Base-by-base conservation (phyloP, 2,888 invertebrate genomes). In the Entomobrya multifasciata region DNA sequence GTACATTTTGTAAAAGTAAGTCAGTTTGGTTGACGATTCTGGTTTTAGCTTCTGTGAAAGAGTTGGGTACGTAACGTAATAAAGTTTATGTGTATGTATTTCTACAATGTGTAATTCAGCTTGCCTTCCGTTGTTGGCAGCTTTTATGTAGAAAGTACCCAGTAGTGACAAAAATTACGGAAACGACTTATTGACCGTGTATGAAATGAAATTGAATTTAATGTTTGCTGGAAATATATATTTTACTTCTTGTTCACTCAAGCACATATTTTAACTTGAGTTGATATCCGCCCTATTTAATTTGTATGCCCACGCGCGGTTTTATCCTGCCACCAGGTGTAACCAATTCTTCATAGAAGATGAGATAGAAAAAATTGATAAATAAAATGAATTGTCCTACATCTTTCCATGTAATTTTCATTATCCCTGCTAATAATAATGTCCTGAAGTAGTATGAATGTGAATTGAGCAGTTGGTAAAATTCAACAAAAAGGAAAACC, bases 11-110 rank as follows among this genome's bases (percentile, higher is more conserved):
- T 36, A 36, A 36, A 36, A 8, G 36, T 22, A 44, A n/a, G n/a
- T n/a, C n/a, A n/a, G n/a, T n/a, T n/a, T n/a, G n/a, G 67, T 44
- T 67, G 67, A 67, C 67, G 67, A 44, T 44, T 67, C 67, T 30
- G 13, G 47, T 67, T 36, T n/a, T 65, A 41, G 41, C 17, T 41
- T 65, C 27, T 22, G 62, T n/a, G n/a, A n/a, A n/a, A n/a, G n/a
- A n/a, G n/a, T n/a, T n/a, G n/a, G n/a, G n/a, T n/a, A n/a, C n/a
- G n/a, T n/a, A n/a, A n/a, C n/a, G n/a, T n/a, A n/a, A n/a, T n/a
- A n/a, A n/a, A n/a, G n/a, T n/a, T n/a, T n/a, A n/a, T n/a, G n/a
- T n/a, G n/a, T n/a, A n/a, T n/a, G n/a, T n/a, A n/a, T n/a, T n/a
- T n/a, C n/a, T n/a, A n/a, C n/a, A n/a, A n/a, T n/a, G n/a, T n/a